Percentiles rank a stretch among this genome's conserved stretches.
Conservation (phyloP, 1,140 invertebrate genomes). For the Harlomillsia oculata region DNA sequence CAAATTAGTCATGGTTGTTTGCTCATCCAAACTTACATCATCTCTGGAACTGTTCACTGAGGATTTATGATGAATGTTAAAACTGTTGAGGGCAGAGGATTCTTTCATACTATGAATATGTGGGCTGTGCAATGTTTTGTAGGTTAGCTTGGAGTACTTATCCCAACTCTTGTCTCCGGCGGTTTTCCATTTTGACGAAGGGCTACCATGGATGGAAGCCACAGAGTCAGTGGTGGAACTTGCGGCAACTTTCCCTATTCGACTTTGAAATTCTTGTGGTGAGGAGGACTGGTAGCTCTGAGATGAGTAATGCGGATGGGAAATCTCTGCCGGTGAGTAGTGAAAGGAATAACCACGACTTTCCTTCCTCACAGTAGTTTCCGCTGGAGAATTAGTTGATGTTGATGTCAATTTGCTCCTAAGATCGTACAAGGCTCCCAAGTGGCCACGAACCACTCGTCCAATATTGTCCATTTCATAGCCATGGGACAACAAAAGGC, state of each 20-base stretch:
- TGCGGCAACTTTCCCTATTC: constrained; percentile 22
- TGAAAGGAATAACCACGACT: constrained; percentile 33
- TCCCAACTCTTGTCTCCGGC: constrained; percentile 20
- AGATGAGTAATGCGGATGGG: constrained; percentile 12
- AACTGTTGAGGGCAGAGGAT: constrained; percentile 20
- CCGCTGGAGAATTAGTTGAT: neutral
- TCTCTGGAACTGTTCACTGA: neutral
- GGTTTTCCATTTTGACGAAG: constrained; percentile 21
- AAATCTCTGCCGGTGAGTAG: constrained; percentile 22
- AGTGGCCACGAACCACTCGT: constrained; percentile 17
- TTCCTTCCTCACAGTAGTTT: constrained; percentile 13
- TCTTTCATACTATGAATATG: constrained; percentile 9
- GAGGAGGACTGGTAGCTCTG: neutral
- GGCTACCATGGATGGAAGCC: no score
- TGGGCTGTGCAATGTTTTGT: constrained; percentile 9
- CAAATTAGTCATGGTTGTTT: neutral
- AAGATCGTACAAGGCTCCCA: constrained; percentile 28
- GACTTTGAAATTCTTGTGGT: constrained; percentile 31
- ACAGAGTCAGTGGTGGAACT: no score
- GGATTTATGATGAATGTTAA: constrained; percentile 25
- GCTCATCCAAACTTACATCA: neutral
- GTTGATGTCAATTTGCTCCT: constrained; percentile 20
- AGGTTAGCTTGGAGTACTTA: constrained; percentile 20
- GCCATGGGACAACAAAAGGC: no score
- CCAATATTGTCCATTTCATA: constrained; percentile 21